Evolutionary conservation across 1,140 invertebrate genomes (phyloP).

Genomic region (Periplaneta americana): DNA sequence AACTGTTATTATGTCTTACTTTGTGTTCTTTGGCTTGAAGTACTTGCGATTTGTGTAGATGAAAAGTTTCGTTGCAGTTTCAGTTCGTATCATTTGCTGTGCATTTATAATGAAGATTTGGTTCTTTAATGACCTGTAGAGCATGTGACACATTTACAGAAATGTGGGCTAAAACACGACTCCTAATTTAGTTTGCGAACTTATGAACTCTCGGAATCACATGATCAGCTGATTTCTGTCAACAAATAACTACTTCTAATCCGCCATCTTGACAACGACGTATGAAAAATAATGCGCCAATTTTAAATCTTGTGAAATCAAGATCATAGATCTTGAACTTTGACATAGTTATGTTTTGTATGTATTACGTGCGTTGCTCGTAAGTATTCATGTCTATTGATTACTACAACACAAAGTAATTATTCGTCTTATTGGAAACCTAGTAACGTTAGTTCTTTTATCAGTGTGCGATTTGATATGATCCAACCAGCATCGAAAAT

Average conservation of each 20-base stretch:
- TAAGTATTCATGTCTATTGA: too few species aligned
- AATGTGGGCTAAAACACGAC: background rate
- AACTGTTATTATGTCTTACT: too few species aligned
- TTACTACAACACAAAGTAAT: too few species aligned
- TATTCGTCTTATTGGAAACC: too few species aligned
- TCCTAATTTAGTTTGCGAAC: background rate
- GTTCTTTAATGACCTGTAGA: background rate
- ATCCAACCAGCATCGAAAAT: too few species aligned
- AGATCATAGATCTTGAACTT: too few species aligned
- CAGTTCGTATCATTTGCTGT: background rate
- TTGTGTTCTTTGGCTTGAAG: background rate
- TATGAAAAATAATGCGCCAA: background rate
- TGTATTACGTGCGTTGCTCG: too few species aligned
- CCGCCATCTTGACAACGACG: background rate
- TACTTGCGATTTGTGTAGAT: background rate
- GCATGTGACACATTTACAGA: background rate
- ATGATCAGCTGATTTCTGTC: background rate
- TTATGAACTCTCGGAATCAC: background rate
- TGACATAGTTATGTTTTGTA: too few species aligned
- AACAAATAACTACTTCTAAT: too few species aligned
- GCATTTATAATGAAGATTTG: background rate
- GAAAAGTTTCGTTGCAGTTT: background rate
- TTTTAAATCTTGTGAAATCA: background rate
- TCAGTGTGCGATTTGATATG: too few species aligned
- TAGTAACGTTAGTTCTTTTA: too few species aligned